Evolutionary conservation across 2,797 vertebrate genomes (phyloP).

Genomic region (Moxostoma hubbsi): DNA sequence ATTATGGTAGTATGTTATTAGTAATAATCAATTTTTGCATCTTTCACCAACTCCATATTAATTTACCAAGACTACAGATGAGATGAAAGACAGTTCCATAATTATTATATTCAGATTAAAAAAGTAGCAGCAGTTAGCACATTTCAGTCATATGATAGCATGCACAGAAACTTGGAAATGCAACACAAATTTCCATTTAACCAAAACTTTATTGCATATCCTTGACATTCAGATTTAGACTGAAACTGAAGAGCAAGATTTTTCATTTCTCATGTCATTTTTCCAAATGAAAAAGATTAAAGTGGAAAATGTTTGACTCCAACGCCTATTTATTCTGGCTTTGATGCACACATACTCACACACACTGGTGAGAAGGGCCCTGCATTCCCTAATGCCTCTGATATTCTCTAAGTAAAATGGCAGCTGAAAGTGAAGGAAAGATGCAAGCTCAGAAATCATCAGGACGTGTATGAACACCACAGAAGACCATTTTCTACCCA

Average conservation of each 20-base stretch:
- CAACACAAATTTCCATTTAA: background rate
- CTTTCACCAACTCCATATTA: no score
- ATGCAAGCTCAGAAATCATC: slow-evolving; percentile 44
- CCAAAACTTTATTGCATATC: background rate
- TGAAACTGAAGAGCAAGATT: slow-evolving; percentile 4
- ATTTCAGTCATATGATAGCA: background rate
- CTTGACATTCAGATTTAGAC: slow-evolving; percentile 1
- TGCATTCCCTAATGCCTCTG: slow-evolving; percentile 69
- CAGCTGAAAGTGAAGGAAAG: slow-evolving; percentile 67
- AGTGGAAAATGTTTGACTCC: slow-evolving; percentile 32
- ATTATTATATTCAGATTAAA: no score
- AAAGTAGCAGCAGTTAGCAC: background rate
- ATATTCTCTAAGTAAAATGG: slow-evolving; percentile 71
- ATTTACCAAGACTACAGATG: no score
- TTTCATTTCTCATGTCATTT: background rate
- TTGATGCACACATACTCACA: slow-evolving; percentile 9
- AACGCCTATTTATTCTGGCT: slow-evolving; percentile 28
- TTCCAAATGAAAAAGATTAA: slow-evolving; percentile 17
- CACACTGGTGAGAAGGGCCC: slow-evolving; percentile 62
- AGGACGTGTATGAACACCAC: slow-evolving; percentile 32
- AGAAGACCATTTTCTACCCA: slow-evolving; percentile 10
- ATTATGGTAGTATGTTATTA: no score
- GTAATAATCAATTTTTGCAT: no score
- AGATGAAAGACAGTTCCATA: no score
- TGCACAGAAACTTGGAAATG: background rate